These are phyloP conservation scores for Ligdia adustata DNA, from an alignment of 2,888 invertebrate species.

Conservation along the genomic window DNA sequence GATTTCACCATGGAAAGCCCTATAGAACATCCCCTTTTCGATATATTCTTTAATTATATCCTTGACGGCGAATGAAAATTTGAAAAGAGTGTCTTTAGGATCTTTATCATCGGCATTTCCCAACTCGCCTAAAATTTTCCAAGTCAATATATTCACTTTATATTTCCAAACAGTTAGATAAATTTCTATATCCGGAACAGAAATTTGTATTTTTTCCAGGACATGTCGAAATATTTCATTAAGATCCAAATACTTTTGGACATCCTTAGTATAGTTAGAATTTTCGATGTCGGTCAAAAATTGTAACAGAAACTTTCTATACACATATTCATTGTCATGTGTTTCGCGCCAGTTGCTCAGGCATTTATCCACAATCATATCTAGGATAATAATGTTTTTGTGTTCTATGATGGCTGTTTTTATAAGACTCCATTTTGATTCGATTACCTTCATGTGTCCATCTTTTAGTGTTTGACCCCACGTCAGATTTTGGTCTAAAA, in stretches of 20 bases:
- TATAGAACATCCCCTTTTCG: not conserved
- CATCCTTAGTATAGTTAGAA: not conserved
- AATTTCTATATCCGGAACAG: constrained; percentile 2
- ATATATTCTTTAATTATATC: constrained; percentile 5
- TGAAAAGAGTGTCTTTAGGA: not conserved
- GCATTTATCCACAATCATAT: constrained; percentile 1
- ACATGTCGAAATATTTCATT: not conserved
- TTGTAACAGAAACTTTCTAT: constrained; percentile 2
- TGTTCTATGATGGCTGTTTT: not conserved
- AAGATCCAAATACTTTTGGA: not conserved
- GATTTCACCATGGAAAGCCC: not conserved
- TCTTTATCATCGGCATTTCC: not conserved
- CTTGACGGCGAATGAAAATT: not conserved
- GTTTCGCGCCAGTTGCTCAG: constrained; percentile 2
- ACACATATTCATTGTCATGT: not conserved
- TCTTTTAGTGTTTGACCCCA: not conserved
- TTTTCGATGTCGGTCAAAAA: not conserved
- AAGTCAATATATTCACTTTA: not conserved
- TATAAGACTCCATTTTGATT: constrained; percentile 5
- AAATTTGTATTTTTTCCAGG: not conserved
- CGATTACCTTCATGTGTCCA: not conserved
- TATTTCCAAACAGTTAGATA: constrained; percentile 1
- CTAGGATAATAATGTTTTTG: not conserved
- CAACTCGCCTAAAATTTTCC: not conserved
- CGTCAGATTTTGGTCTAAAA: not conserved